A percentile compares a stretch with the other conserved stretches of the same genome.
Evolutionary conservation across 2,888 invertebrate species (phyloP).

Genomic region (Luperina nickerlii): DNA sequence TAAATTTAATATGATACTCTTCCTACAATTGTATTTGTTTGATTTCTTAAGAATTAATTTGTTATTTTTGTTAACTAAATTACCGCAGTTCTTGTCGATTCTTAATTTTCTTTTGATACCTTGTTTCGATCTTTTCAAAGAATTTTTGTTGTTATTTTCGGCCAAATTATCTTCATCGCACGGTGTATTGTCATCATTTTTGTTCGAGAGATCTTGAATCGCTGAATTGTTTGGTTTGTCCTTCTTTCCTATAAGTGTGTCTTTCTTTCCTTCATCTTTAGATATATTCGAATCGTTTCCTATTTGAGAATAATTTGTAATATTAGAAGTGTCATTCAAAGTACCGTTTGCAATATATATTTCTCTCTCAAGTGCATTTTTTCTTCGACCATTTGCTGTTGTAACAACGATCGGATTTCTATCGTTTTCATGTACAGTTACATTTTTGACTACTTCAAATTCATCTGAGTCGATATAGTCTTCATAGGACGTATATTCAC

Average conservation of each 20-base stretch:
- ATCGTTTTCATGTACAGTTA: background rate
- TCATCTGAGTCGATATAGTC: slow-evolving; percentile 28
- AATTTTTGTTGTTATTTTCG: background rate
- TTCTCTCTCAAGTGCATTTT: background rate
- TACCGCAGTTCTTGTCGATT: background rate
- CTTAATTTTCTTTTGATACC: background rate
- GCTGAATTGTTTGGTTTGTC: background rate
- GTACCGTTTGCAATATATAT: background rate
- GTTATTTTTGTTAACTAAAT: background rate
- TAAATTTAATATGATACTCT: slow-evolving; percentile 39
- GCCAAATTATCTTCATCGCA: background rate
- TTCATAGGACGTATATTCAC: background rate
- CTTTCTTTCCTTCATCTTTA: background rate
- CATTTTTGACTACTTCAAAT: background rate
- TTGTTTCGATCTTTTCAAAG: background rate
- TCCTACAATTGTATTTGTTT: slow-evolving; percentile 19
- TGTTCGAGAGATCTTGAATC: background rate
- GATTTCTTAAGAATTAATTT: background rate
- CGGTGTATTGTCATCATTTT: background rate
- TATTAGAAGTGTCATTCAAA: background rate
- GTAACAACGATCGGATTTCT: background rate
- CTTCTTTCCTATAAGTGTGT: background rate
- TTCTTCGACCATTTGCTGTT: background rate
- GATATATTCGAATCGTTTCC: background rate
- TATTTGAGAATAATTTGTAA: background rate